A percentile compares a stretch with the other conserved stretches of the same genome.
These are phyloP conservation scores for Pterocles gutturalis DNA, from an alignment of 2,113 vertebrate genomes.

Conservation along the genomic window DNA sequence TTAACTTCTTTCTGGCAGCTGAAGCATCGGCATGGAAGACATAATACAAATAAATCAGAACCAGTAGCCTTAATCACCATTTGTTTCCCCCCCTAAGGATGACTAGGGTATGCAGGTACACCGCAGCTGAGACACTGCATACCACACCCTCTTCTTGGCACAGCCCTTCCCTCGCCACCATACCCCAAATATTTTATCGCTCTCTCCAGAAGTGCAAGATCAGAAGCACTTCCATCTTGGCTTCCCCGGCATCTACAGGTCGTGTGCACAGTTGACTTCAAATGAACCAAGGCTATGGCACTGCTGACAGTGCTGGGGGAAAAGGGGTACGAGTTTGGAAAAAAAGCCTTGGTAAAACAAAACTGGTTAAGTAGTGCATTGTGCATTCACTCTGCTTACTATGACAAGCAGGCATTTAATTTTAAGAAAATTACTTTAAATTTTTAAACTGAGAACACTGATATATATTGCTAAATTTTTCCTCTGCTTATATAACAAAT, in stretches of 20 bases:
- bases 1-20: slow-evolving; percentile 12
- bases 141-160: not conserved
- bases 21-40: not conserved
- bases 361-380: fast-evolving
- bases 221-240: not conserved
- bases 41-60: not conserved
- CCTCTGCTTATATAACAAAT: not conserved
- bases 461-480: fast-evolving
- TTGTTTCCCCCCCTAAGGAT: slow-evolving; percentile 22
- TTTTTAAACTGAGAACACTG: not conserved
- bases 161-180: slow-evolving; percentile 16
- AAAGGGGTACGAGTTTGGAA: not conserved
- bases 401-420: not conserved
- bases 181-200: slow-evolving; percentile 26
- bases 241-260: not conserved
- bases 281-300: fast-evolving
- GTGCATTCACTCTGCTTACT: not conserved
- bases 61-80: not conserved
- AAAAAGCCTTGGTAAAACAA: not conserved
- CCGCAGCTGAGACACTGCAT: not conserved
- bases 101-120: not conserved
- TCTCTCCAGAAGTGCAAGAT: not conserved
- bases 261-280: fast-evolving
- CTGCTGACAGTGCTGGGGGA: not conserved
- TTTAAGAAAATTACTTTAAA: not conserved